A percentile compares a stretch with the other conserved stretches of the same genome.
Evolutionary conservation across 2,888 invertebrate species (phyloP).

Genomic region (Pammene fasciana): DNA sequence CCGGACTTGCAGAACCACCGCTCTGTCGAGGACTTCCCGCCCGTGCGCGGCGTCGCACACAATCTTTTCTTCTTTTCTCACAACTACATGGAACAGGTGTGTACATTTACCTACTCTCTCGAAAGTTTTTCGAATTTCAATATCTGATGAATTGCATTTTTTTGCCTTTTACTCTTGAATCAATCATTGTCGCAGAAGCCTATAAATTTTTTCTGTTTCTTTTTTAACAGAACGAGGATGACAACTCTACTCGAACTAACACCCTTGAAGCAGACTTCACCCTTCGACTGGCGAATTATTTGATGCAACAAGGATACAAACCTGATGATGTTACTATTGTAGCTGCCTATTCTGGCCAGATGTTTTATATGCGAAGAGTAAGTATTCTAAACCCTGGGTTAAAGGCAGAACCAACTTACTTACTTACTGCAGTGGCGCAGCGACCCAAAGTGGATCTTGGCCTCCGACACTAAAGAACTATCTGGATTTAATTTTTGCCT

Average conservation of each 20-base stretch:
- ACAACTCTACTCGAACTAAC: slow-evolving; percentile 84
- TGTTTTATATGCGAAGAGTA: slow-evolving; percentile 84
- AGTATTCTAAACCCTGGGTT: slow-evolving; percentile 28
- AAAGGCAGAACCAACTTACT: too few species aligned
- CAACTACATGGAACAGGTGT: slow-evolving; percentile 80
- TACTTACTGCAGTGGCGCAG: too few species aligned
- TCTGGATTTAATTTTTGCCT: too few species aligned
- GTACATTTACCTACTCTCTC: slow-evolving; percentile 11
- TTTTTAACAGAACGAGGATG: slow-evolving; percentile 58
- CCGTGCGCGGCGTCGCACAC: slow-evolving; percentile 83
- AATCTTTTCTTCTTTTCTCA: slow-evolving; percentile 89
- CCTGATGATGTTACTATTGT: slow-evolving; percentile 88
- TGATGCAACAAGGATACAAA: slow-evolving; percentile 85
- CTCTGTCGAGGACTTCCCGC: slow-evolving; percentile 82
- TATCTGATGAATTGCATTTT: too few species aligned
- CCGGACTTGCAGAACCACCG: slow-evolving; percentile 84
- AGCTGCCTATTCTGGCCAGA: slow-evolving; percentile 88
- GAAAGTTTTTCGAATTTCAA: too few species aligned
- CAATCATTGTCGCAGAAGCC: too few species aligned
- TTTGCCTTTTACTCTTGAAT: too few species aligned
- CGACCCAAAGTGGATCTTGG: too few species aligned
- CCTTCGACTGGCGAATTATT: slow-evolving; percentile 84
- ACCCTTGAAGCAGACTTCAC: slow-evolving; percentile 85
- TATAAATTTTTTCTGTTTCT: too few species aligned
- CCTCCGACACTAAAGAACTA: too few species aligned